Evolutionary conservation across 2,113 vertebrate species (phyloP).

Genomic region (Takifugu flavidus): DNA sequence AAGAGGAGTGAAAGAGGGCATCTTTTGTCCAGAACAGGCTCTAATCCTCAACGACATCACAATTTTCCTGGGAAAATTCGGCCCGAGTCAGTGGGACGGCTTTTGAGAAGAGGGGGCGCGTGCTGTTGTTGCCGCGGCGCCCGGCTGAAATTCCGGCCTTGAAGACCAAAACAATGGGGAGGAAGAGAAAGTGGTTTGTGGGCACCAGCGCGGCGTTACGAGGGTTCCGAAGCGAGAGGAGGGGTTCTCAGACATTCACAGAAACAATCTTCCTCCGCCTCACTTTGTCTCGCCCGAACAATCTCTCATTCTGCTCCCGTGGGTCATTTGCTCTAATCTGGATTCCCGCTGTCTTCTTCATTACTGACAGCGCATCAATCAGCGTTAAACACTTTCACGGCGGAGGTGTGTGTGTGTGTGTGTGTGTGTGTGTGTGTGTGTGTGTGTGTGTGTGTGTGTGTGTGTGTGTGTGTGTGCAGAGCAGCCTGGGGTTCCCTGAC

Average conservation of each 20-base stretch:
- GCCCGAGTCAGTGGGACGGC: conserved; percentile 16
- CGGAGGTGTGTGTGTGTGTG: background rate
- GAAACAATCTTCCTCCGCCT: conserved; percentile 30
- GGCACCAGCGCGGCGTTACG: background rate
- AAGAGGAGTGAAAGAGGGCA: background rate
- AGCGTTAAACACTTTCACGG: conserved; percentile 47
- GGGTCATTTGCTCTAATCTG: conserved; percentile 61
- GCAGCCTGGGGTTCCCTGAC: conserved; percentile 35
- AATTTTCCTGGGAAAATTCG: background rate
- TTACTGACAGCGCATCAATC: conserved; percentile 66
- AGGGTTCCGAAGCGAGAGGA: conserved; percentile 46
- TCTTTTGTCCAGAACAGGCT: conserved; percentile 3
- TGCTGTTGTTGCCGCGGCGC: background rate
- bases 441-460: too few species aligned
- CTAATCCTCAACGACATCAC: background rate
- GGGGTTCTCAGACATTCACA: conserved; percentile 58
- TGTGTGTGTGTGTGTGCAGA: conserved; percentile 13
- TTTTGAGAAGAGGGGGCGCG: conserved; percentile 8
- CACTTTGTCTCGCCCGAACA: conserved; percentile 12
- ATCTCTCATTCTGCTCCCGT: conserved; percentile 46
- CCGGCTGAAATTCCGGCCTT: conserved; percentile 23
- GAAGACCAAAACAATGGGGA: conserved; percentile 36
- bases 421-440: background rate
- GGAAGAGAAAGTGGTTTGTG: background rate
- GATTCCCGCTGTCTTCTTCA: conserved; percentile 58